Base-by-base conservation (phyloP, 2,797 vertebrate genomes). In the Lepilemur septentrionalis region DNA sequence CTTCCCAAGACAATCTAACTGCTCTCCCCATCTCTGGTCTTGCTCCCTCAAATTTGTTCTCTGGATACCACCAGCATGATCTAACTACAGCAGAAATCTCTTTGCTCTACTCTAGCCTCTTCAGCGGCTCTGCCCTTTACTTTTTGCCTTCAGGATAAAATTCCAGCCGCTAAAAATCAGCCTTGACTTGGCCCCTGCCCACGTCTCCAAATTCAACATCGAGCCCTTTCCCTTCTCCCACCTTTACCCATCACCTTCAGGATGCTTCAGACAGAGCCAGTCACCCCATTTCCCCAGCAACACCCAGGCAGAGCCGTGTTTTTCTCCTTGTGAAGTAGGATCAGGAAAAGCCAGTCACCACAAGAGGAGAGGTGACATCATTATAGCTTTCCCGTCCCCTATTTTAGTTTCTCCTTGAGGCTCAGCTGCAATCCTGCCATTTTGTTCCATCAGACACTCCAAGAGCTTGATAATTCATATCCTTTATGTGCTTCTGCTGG, bases 341-440 rank as follows among this genome's bases (percentile, higher is more conserved):
- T 52, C 57, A 22, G 23, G 48, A 55, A 48, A 75, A 90, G 43
- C 46, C 50, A 52, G n/a, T 38, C 30, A 11, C 7, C 7, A 11
- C 3, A 0, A 46, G 67, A 78, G 50, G 22, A 86, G 14, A 86
- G 41, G 22, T 25, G 14, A 32, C 1, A 0, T 46, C n/a, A 5
- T 7, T 20, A 48, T 5, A 32, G 78, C n/a, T 69, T 63, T 88
- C 80, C 50, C 50, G 69, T 30, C 35, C 7, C 20, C 46, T 61
- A 13, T 55, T 50, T 63, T 25, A 43, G 20, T 50, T 84, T 93
- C 84, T 83, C 41, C 38, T 7, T 7, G 82, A 76, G 48, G 52
- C 67, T 69, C 93, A 96, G 91, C 63, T 91, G 94, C 79, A 65
- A 22, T 35, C 25, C 82, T 69, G 72, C 59, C 35, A 46, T 80